phyloP scores from a whole-genome alignment of 2,888 invertebrate genomes.

The Oscheius myriophilus region DNA sequence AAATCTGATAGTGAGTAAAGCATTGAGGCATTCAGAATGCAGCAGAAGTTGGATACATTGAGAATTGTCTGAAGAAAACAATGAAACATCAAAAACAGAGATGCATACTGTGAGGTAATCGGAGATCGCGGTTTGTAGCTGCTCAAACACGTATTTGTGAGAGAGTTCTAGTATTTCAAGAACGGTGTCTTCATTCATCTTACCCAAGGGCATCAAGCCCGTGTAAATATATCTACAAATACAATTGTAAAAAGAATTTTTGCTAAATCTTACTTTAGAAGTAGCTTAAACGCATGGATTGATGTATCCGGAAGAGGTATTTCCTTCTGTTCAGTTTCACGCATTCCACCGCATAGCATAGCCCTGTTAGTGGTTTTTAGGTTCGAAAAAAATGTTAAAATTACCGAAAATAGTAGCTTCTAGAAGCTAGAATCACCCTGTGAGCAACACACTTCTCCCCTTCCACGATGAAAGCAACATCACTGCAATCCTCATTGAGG shows the following conservation, averaged over 20 bases:
- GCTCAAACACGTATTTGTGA: conserved; percentile 93
- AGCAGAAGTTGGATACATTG: conserved; percentile 87
- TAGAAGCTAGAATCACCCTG: conserved; percentile 88
- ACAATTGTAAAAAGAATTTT: background rate
- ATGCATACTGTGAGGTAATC: conserved; percentile 82
- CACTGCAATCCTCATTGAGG: conserved; percentile 87
- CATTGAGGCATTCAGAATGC: conserved; percentile 91
- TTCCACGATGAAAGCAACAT: conserved; percentile 79
- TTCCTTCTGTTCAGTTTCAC: conserved; percentile 80
- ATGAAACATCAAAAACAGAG: too few species aligned
- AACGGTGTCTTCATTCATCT: conserved; percentile 76
- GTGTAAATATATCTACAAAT: conserved; percentile 90
- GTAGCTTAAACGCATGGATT: conserved; percentile 45
- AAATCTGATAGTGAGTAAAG: conserved; percentile 77
- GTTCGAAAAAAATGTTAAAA: background rate
- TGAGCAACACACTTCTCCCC: conserved; percentile 80
- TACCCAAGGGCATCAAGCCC: conserved; percentile 75
- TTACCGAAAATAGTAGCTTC: conserved; percentile 94
- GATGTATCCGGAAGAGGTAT: conserved; percentile 56
- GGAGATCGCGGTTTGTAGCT: conserved; percentile 89
- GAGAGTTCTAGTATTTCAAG: conserved; percentile 83
- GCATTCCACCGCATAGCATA: conserved; percentile 77
- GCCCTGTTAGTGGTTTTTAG: conserved; percentile 72
- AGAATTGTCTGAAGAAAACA: conserved; percentile 79
- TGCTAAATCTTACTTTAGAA: conserved; percentile 34